A percentile compares a stretch with the other conserved stretches of the same genome.
Conservation (phyloP, 2,888 invertebrate genomes). For the Carcina quercana region DNA sequence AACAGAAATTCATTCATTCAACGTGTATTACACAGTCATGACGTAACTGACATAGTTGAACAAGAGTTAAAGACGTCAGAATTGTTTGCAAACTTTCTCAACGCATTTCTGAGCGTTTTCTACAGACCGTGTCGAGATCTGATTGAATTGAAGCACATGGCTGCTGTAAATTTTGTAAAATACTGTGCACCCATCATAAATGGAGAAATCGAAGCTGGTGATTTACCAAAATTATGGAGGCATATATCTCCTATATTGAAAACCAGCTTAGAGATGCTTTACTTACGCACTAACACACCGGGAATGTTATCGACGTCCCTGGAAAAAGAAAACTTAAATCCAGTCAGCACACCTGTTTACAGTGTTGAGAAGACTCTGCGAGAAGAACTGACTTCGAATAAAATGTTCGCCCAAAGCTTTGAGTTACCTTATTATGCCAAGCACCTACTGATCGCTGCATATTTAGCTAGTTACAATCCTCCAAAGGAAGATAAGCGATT, state of each 20-base stretch:
- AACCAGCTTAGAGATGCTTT: conserved; percentile 83
- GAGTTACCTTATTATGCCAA: conserved; percentile 93
- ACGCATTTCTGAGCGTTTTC: conserved; percentile 88
- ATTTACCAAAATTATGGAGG: conserved; percentile 84
- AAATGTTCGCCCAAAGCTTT: conserved; percentile 77
- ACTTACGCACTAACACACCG: conserved; percentile 76
- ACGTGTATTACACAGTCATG: conserved; percentile 37
- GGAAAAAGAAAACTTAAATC: conserved; percentile 47
- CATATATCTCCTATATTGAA: conserved; percentile 85
- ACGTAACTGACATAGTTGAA: conserved; percentile 34
- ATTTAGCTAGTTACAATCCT: conserved; percentile 94
- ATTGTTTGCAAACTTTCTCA: conserved; percentile 86
- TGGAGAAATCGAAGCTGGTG: conserved; percentile 75
- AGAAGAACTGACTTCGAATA: conserved; percentile 62
- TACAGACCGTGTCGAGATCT: conserved; percentile 89
- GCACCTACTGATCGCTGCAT: conserved; percentile 91
- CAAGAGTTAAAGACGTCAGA: conserved; percentile 54
- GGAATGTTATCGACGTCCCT: conserved; percentile 35
- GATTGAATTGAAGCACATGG: conserved; percentile 87
- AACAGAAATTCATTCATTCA: conserved; percentile 45
- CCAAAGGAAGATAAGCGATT: conserved; percentile 89
- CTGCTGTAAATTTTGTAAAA: conserved; percentile 82
- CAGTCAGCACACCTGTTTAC: conserved; percentile 17
- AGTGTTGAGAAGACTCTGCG: conserved; percentile 53
- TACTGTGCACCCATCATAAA: conserved; percentile 86